Conservation (phyloP, 2,888 invertebrate genomes). For the Plemyria rubiginata region DNA sequence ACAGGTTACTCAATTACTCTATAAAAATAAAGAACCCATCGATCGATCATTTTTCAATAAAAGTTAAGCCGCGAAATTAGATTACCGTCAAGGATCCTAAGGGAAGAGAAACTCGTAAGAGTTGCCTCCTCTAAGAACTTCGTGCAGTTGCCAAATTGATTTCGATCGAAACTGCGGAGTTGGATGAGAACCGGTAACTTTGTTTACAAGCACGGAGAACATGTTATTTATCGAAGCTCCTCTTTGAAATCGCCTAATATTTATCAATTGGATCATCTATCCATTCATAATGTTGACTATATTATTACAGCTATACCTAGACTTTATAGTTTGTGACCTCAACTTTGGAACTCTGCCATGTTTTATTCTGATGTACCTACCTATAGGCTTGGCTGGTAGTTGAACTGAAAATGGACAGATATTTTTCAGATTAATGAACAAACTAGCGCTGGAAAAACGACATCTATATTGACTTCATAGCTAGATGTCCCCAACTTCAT, state of each 20-base stretch:
- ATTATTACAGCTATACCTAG: no score
- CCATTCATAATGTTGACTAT: no score
- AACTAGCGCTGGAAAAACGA: no score
- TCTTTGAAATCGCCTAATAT: constrained; percentile 1
- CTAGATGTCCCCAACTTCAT: neutral
- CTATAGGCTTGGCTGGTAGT: no score
- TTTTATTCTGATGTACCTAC: no score
- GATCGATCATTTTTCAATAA: constrained; percentile 30
- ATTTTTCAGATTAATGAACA: no score
- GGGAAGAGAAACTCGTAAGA: constrained; percentile 42
- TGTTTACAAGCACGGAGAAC: constrained; percentile 51
- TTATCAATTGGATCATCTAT: no score
- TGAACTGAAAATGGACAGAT: no score
- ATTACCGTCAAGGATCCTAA: constrained; percentile 34
- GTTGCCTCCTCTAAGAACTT: constrained; percentile 57
- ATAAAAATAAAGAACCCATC: constrained; percentile 7
- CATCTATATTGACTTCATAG: no score
- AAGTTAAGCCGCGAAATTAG: constrained; percentile 37
- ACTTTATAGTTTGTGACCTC: no score
- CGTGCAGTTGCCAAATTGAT: constrained; percentile 64
- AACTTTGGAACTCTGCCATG: no score
- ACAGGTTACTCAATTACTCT: neutral
- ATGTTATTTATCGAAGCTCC: constrained; percentile 46
- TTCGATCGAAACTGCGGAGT: constrained; percentile 63
- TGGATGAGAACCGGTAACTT: constrained; percentile 56